Base-by-base conservation (phyloP, 2,888 invertebrate genomes). In the Hirtodrosophila alboralis region DNA sequence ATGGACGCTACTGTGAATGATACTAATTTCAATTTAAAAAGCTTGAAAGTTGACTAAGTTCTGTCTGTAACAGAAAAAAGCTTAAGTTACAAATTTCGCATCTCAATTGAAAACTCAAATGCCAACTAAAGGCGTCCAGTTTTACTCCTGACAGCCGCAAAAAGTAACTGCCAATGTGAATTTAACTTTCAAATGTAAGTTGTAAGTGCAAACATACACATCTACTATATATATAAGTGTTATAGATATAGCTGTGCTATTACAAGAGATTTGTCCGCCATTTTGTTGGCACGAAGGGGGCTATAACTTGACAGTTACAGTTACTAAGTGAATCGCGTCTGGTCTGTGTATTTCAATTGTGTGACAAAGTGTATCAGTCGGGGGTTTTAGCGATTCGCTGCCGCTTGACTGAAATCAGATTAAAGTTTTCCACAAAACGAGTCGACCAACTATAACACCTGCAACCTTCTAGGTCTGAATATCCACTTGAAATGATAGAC, bases 71-170 rank as follows among this genome's bases (percentile, higher is more conserved):
- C 59, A 47, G n/a, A n/a, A n/a, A 65, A 56, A 26, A 62, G 36
- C 6, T 18, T 2, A 6, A 12, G 30, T 52, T 43, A 52, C 52
- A 52, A 31, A 40, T 41, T 57, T 61, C 16, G 49, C 27, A 18
- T 41, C 48, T 33, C 64, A 84, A 75, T 84, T 79, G 83, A 81
- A 68, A 84, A 77, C 75, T 61, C 65, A 81, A 79, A 71, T 54
- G 63, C 58, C 75, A 62, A 41, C 43, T 57, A 43, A 41, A 36
- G 37, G 9, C 44, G 13, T 18, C 57, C 27, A 51, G 40, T 71
- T 75, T n/a, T 67, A 81, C 63, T 61, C 56, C 4, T 61, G 44
- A 28, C 40, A 66, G 43, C 80, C 75, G 34, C 78, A 66, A 68
- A 63, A 61, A 60, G 54, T 65, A 75, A 67, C 58, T 63, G 54